Base-by-base conservation (phyloP, 2,888 invertebrate species). In the Sphaerophoria rueppellii region DNA sequence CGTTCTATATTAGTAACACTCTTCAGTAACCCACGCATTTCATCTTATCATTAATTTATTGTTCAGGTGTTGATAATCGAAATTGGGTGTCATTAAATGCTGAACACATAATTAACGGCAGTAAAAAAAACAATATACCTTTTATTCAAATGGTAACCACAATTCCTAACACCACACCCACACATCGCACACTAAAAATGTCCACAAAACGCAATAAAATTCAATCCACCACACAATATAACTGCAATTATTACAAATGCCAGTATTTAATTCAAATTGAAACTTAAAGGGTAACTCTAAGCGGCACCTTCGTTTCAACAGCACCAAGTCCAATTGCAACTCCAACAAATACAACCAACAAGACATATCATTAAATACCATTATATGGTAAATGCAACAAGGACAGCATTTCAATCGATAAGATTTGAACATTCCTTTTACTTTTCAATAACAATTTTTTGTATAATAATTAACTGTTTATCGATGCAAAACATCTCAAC, bases 31-130 rank as follows among this genome's bases (percentile, higher is more conserved):
- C 12, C 40, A 34, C 34, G 37, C 5, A 52, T 69, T 58, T 57
- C 32, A 34, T 52, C 74, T 82, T 60, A 79, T 79, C 60, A 50
- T 35, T 50, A 75, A 79, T 61, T 72, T 67, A 79, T 60, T 83
- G 52, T 6, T 63, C 72, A 78, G 69, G 73, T 82, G 82, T 82
- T 78, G 70, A 82, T 74, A 78, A 82, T 74, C 78, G n/a, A n/a
- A 82, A 82, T 82, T 70, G 74, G 57, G n/a, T 52, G 57, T 63
- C 40, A 71, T 83, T 79, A 74, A 83, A 46, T 67, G 11, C 24
- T 67, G 14, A 32, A 43, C 16, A 37, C 9, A 65, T 35, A 75
- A 70, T 71, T 73, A 73, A 43, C 16, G 16, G 55, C 16, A 55
- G 57, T 67, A 50, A 24, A 79, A 69, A 58, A 40, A 73, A 55